Percentiles rank a stretch among this genome's conserved stretches.
phyloP scores from a whole-genome alignment of 2,113 vertebrate genomes.

The Romanogobio albipinnatus region DNA sequence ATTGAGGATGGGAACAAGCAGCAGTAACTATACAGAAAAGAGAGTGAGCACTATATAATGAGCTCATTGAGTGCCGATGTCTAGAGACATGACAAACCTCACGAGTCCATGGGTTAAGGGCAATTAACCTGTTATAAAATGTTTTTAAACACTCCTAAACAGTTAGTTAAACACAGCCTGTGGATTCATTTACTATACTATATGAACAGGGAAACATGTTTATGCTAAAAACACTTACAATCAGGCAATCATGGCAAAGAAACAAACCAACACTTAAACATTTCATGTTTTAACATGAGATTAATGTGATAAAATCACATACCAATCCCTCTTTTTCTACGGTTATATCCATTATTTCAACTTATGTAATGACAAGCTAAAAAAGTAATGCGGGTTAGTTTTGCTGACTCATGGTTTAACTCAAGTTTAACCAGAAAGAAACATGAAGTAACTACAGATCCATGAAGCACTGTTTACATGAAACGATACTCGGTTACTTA shows the following conservation, averaged over 20 bases:
- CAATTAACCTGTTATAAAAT: not conserved
- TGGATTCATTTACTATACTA: not conserved
- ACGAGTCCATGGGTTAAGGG: conserved; percentile 9
- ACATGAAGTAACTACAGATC: not conserved
- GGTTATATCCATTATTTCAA: not conserved
- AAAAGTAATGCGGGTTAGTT: not conserved
- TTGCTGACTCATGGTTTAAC: not conserved
- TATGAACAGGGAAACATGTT: not conserved
- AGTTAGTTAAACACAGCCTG: not conserved
- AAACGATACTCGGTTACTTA: too few species aligned
- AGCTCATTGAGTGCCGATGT: not conserved
- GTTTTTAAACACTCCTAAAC: not conserved
- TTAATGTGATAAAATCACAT: not conserved
- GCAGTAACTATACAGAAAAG: conserved; percentile 8
- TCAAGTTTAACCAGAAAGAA: not conserved
- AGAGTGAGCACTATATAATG: conserved; percentile 9
- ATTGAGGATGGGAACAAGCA: not conserved
- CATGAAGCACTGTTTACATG: conserved; percentile 3
- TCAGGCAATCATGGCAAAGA: not conserved
- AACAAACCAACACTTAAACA: not conserved
- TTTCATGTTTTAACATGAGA: not conserved
- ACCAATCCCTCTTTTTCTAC: not conserved
- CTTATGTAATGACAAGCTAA: not conserved
- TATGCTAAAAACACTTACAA: not conserved
- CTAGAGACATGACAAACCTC: not conserved